phyloP scores from a whole-genome alignment of 2,113 vertebrate species.

The Lasiurus borealis region DNA sequence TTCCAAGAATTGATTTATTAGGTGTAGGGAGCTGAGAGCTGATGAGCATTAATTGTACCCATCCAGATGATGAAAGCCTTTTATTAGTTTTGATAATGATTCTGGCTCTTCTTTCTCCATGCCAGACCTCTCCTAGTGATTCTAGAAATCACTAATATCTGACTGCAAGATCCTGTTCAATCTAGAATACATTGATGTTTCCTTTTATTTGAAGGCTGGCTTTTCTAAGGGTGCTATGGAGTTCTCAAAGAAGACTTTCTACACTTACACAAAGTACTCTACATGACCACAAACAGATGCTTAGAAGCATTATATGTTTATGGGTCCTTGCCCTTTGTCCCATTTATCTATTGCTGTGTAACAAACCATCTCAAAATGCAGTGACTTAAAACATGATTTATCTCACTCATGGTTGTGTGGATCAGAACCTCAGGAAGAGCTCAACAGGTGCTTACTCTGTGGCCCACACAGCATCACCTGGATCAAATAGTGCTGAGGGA shows the following conservation, averaged over 20 bases:
- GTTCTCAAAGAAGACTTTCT: not conserved
- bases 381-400: not conserved
- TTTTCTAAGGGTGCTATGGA: not conserved
- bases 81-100: conserved; percentile 12
- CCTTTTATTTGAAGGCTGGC: not conserved
- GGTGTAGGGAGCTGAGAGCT: not conserved
- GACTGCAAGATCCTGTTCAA: not conserved
- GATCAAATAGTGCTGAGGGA: not conserved
- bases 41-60: not conserved
- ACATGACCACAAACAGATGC: not conserved
- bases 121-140: not conserved
- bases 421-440: not conserved
- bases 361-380: not conserved
- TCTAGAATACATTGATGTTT: not conserved
- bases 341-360: not conserved
- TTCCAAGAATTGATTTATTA: not conserved
- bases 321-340: not conserved
- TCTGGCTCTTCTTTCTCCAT: not conserved
- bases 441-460: not conserved
- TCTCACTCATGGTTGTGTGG: not conserved
- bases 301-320: not conserved
- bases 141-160: not conserved
- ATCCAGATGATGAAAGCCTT: not conserved
- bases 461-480: not conserved
- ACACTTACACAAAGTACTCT: not conserved